Base-by-base conservation (phyloP, 2,113 vertebrate genomes). In the Tamias sibiricus region DNA sequence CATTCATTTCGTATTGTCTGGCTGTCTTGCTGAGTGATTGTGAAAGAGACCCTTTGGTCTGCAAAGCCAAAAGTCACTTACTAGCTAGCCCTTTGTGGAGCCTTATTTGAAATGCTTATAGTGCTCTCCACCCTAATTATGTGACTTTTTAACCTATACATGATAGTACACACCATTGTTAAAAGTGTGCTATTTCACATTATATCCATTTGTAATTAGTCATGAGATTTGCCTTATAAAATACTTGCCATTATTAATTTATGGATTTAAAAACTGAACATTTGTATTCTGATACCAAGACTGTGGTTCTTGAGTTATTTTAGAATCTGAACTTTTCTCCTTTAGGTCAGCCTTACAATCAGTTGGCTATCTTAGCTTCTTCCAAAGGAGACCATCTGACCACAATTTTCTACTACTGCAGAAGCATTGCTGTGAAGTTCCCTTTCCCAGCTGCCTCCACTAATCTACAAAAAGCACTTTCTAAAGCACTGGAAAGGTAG, bases 351-450 rank as follows among this genome's bases (percentile, higher is more conserved):
- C 99, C 99, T 79, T 99, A 99, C 98, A 99, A 99, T 98, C 99
- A 99, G 98, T 99, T 99, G 99, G 99, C 99, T 98, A 99, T 99
- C 98, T 98, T 99, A 98, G 99, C 99, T 97, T 99, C 99, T 92
- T 99, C 99, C 89, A 99, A 99, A 98, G 99, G 99, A 98, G 99
- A 99, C 97, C 99, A 99, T 98, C 99, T 99, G 98, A 99, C 99
- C 98, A 99, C 99, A 95, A 99, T 99, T 99, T 99, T 99, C 99
- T 99, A 99, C 99, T 99, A 99, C 99, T 99, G 99, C 99, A 99
- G 99, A 99, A 99, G 99, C 99, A 99, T 99, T 87, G 99, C 99
- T 86, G 99, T 99, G 98, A 99, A 99, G 98, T 99, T 99, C 98
- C 99, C 99, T 91, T 99, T 99, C 98, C 99, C 99, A 97, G 99